phyloP scores from a whole-genome alignment of 2,888 invertebrate genomes.

The Adela reaumurella region DNA sequence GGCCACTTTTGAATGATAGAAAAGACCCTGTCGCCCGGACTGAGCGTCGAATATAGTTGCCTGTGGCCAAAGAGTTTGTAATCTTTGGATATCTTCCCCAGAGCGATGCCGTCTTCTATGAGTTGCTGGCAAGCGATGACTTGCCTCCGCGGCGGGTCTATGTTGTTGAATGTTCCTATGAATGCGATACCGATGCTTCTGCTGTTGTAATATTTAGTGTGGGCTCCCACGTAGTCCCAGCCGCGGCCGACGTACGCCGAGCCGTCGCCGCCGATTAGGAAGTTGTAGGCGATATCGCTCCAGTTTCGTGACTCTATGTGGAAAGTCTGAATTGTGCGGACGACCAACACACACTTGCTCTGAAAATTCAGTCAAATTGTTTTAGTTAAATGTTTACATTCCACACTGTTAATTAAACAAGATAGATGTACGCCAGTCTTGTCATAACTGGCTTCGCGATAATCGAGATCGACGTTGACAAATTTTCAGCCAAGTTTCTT shows the following conservation, averaged over 20 bases:
- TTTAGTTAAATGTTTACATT: neutral
- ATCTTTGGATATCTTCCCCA: constrained; percentile 57
- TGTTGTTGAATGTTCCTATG: constrained; percentile 65
- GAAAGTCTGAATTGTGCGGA: constrained; percentile 61
- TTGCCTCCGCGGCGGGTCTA: constrained; percentile 47
- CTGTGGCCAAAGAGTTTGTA: constrained; percentile 68
- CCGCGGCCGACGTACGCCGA: constrained; percentile 70
- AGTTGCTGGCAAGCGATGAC: constrained; percentile 60
- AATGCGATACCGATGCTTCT: constrained; percentile 68
- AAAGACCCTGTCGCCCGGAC: constrained; percentile 65
- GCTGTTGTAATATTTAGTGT: constrained; percentile 63
- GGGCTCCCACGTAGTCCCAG: constrained; percentile 71
- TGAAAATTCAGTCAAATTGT: constrained; percentile 21
- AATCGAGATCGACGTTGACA: too few species aligned
- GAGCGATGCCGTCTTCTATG: constrained; percentile 58
- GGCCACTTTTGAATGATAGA: constrained; percentile 66
- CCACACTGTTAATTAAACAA: too few species aligned
- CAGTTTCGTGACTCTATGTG: constrained; percentile 60
- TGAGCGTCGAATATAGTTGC: constrained; percentile 62
- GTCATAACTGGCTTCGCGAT: too few species aligned
- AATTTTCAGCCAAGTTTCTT: too few species aligned
- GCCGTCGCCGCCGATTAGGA: constrained; percentile 76
- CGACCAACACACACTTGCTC: constrained; percentile 57
- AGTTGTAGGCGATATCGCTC: constrained; percentile 74
- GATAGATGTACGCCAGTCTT: too few species aligned